Base-by-base conservation (phyloP, 2,888 invertebrate species). In the Cotesia congregata region DNA sequence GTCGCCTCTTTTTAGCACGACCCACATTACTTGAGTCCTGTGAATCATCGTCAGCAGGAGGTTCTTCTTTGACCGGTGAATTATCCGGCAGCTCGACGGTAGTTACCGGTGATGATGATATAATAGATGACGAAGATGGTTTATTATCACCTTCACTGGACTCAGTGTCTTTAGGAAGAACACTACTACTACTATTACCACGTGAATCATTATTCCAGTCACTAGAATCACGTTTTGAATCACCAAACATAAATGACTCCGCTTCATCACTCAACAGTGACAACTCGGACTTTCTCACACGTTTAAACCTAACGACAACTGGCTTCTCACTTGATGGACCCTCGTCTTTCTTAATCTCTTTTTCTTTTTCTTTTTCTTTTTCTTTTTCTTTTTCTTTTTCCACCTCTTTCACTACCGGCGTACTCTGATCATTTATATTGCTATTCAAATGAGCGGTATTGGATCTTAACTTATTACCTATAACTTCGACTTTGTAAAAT, bases 251-350 rank as follows among this genome's bases (percentile, higher is more conserved):
- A 86, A 96, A 96, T 83, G 94, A 96, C 84, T 96, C 96, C 0
- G 96, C 96, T 87, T 96, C 96, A 83, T 95, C 95, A 84, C 95
- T 96, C 69, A 96, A 89, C 71, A 94, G 92, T 0, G 94, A 93
- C 71, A 96, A 86, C 87, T 96, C 95, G 0, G 95, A 94, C 71
- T 93, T 92, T 4, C 95, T 91, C 17, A 95, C 93, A 80, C 95
- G 94, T 73, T 93, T 93, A 83, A 95, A 94, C 84, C 95, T 94
- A 0, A 95, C 95, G 30, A 95, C 94, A 39, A 94, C 90, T 0
- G 93, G 89, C 70, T 90, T 90, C 65, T 90, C 88, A 83, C 90
- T 86, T 76, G 90, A 87, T 39, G 86, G 84, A 79, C 83, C 83
- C 12, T 85, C 86, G 20, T 83, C 85, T 65, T 86, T 85, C 50